Conservation (phyloP, 2,113 vertebrate genomes). For the Pogonocichla stellata region DNA sequence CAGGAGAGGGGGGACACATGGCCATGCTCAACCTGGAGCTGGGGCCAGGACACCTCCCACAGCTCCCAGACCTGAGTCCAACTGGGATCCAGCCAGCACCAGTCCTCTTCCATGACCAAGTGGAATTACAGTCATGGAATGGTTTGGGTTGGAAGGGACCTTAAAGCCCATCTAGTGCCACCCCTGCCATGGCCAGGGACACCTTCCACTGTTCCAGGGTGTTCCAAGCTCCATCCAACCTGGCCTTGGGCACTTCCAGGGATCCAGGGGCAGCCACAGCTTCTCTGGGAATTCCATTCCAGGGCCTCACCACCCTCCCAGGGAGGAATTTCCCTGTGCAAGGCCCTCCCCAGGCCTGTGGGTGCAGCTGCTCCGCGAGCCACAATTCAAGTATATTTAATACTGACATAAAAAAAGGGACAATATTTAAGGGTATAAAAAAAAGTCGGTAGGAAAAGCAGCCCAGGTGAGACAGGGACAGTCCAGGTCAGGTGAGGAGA, state of each 20-base stretch:
- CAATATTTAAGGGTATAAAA: conserved; percentile 47
- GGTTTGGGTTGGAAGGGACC: neutral
- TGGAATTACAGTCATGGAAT: neutral
- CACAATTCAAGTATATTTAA: neutral
- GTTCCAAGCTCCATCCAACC: neutral
- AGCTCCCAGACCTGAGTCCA: neutral
- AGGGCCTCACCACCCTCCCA: neutral
- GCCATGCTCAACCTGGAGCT: neutral
- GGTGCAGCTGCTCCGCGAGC: neutral
- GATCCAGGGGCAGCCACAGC: neutral
- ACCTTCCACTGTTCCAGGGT: neutral
- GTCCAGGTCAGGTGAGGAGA: conserved; percentile 36
- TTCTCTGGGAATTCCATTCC: neutral
- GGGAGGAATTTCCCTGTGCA: neutral
- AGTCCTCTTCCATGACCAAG: neutral
- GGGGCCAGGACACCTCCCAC: neutral
- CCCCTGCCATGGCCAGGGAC: neutral
- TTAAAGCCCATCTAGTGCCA: neutral
- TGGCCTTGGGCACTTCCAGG: neutral
- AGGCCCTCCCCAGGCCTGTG: fast-evolving
- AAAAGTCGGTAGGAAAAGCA: conserved; percentile 29
- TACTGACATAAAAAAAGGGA: conserved; percentile 55
- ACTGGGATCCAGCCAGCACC: neutral
- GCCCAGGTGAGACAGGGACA: neutral
- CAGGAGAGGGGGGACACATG: fast-evolving